These are phyloP conservation scores for Pachyuromys duprasi DNA, from an alignment of 2,797 vertebrate genomes.

Conservation along the genomic window DNA sequence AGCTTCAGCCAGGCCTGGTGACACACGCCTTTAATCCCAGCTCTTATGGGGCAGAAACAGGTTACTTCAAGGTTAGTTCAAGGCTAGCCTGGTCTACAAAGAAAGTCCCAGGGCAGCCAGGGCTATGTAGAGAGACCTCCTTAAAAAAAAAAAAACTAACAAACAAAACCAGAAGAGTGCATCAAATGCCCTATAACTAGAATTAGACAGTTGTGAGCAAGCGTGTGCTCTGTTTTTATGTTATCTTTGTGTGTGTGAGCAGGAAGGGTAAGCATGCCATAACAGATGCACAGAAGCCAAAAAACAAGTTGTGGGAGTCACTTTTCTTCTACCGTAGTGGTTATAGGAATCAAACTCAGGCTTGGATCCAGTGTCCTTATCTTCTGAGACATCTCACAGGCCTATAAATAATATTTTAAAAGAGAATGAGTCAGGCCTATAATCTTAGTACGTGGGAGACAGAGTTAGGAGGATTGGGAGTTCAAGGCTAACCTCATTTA, in stretches of 20 bases:
- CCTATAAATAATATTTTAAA: background rate
- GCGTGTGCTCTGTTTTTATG: background rate
- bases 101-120: background rate
- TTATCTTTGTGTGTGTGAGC: background rate
- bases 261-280: background rate
- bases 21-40: background rate
- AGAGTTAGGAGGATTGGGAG: background rate
- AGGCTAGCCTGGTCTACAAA: background rate
- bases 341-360: background rate
- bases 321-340: background rate
- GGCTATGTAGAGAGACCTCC: background rate
- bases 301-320: background rate
- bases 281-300: background rate
- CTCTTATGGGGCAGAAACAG: background rate
- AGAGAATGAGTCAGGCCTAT: background rate
- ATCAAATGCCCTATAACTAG: background rate
- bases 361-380: background rate
- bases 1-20: accelerated
- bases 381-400: background rate
- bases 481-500: background rate
- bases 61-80: background rate
- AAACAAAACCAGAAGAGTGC: background rate
- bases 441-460: background rate
- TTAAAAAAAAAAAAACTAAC: background rate
- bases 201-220: background rate